phyloP scores from a whole-genome alignment of 2,888 invertebrate species.

The Polymixis flavicincta region DNA sequence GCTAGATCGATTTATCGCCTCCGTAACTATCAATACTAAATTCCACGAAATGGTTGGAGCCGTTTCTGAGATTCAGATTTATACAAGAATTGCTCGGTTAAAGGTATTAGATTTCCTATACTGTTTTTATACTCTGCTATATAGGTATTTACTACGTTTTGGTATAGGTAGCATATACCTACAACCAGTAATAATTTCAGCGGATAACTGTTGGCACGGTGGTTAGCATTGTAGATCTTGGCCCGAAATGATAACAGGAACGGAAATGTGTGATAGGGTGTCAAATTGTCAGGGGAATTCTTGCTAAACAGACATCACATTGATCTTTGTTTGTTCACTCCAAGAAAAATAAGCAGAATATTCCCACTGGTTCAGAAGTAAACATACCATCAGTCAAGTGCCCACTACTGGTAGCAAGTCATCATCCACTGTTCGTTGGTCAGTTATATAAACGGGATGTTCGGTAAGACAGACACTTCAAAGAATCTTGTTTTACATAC shows the following conservation, averaged over 20 bases:
- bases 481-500: conserved; percentile 55
- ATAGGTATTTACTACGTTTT: background rate
- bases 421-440: conserved; percentile 31
- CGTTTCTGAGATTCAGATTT: too few relatives aligned
- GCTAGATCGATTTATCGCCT: too few relatives aligned
- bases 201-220: conserved; percentile 9
- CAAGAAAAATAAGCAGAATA: conserved; percentile 48
- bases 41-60: too few relatives aligned
- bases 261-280: conserved; percentile 41
- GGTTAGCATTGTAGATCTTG: conserved; percentile 18
- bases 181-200: conserved; percentile 2
- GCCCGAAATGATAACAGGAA: conserved; percentile 24
- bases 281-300: conserved; percentile 43
- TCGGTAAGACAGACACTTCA: conserved; percentile 48
- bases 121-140: background rate
- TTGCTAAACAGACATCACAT: conserved; percentile 45
- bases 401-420: conserved; percentile 54
- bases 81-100: too few relatives aligned
- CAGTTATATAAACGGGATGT: conserved; percentile 48
- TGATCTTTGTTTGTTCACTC: conserved; percentile 50
- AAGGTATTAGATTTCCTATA: too few relatives aligned
- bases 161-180: conserved; percentile 17
- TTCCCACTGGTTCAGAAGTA: conserved; percentile 40
- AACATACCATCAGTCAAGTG: conserved; percentile 67
- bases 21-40: too few relatives aligned